Base-by-base conservation (phyloP, 2,113 vertebrate species). In the Prietella phreatophila region DNA sequence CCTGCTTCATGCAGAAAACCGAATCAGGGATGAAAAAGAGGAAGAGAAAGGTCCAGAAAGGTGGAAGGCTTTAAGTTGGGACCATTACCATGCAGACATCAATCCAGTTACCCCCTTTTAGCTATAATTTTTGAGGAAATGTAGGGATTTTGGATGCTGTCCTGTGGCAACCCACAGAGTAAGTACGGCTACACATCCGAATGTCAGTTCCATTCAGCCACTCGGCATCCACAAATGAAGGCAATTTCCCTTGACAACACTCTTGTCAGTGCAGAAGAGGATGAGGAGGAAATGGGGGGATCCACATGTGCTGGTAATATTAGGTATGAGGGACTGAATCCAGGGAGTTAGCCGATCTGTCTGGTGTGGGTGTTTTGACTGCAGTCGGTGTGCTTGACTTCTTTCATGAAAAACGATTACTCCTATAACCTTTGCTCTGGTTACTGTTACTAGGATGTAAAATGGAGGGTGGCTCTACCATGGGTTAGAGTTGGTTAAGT, bases 1-100 rank as follows among this genome's bases (percentile, higher is more conserved):
- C 93, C 94, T 93, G 91, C 92, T 92, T 93, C 89, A 69, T 91
- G 94, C 93, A 93, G 93, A 95, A 94, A 93, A 93, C 93, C 94
- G 95, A 95, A 95, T 96, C 95, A 95, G 93, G 30, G 75, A 94
- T 93, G 30, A 67, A 55, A 39, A 69, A 13, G 69, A 56, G 81
- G 85, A 83, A 42, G 60, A 63, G 71, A 39, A 65, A 71, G 63
- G 30, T 56, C 33, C 47, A 84, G 56, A 82, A 63, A 78, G 71
- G 63, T 56, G 50, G 53, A 71, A 30, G 50, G 50, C 36, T 80
- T 76, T 39, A 55, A 36, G 67, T 39, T 10, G 53, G 69, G 53
- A 33, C 71, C 65, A 39, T 58, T 82, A 71, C 36, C 11, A 55
- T 67, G 61, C 58, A 76, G 50, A 61, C 84, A 78, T 85, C 71